Conservation (phyloP, 2,113 vertebrate species). For the Siniperca chuatsi region DNA sequence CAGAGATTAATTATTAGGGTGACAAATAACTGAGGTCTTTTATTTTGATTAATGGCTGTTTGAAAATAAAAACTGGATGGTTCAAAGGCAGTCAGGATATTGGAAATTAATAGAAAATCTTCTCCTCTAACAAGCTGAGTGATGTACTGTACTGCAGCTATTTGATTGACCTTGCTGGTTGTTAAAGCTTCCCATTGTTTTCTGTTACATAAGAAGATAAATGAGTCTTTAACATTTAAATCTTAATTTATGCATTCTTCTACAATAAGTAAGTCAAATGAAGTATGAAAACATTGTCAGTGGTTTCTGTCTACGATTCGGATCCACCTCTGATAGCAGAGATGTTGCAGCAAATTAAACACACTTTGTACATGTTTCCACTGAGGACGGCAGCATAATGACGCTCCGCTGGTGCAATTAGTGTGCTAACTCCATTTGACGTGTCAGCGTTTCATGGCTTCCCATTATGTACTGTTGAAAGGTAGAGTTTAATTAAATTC, state of each 20-base stretch:
- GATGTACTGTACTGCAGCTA: not conserved
- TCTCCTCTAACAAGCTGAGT: conserved; percentile 14
- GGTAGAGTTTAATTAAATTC: conserved; percentile 34
- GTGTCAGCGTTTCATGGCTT: conserved; percentile 51
- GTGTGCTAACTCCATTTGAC: conserved; percentile 54
- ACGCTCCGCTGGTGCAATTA: conserved; percentile 67
- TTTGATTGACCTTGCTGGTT: not conserved
- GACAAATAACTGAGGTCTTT: conserved; percentile 12
- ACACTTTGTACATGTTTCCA: conserved; percentile 63
- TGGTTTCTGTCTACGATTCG: conserved; percentile 12
- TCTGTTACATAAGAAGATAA: not conserved
- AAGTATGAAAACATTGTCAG: conserved; percentile 38
- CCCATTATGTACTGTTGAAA: conserved; percentile 29
- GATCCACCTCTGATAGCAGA: conserved; percentile 33
- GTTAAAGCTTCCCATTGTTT: not conserved
- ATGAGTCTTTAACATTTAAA: conserved; percentile 9
- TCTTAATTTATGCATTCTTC: conserved; percentile 21
- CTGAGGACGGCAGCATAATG: conserved; percentile 34
- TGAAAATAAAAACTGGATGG: conserved; percentile 12
- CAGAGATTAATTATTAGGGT: conserved; percentile 7
- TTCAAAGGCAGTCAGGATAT: not conserved
- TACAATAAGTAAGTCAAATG: conserved; percentile 11
- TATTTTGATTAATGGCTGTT: conserved; percentile 42
- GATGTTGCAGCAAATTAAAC: conserved; percentile 64
- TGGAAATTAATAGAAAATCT: conserved; percentile 30